phyloP scores from a whole-genome alignment of 2,888 invertebrate species.

The Bembecia ichneumoniformis region DNA sequence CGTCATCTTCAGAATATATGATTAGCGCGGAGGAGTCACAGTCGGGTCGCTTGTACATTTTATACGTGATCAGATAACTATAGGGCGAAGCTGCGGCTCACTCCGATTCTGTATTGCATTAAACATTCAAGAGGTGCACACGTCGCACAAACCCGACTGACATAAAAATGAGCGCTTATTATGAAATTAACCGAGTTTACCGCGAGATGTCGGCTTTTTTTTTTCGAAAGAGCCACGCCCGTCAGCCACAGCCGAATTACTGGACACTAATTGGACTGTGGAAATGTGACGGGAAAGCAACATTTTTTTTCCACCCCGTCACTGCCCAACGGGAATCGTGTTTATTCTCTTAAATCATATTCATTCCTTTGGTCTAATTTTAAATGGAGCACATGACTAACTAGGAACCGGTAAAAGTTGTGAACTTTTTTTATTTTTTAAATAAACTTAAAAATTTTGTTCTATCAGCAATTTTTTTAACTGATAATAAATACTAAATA shows the following conservation, averaged over 20 bases:
- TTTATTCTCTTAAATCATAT: conserved; percentile 9
- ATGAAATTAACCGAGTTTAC: conserved; percentile 65
- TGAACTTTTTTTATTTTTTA: too few relatives aligned
- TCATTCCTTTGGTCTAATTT: too few relatives aligned
- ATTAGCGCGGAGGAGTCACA: conserved; percentile 43
- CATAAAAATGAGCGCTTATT: conserved; percentile 70
- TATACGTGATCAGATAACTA: conserved; percentile 41
- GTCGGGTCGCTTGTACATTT: conserved; percentile 20
- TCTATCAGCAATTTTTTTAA: too few relatives aligned
- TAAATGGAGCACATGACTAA: too few relatives aligned
- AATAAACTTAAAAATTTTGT: too few relatives aligned
- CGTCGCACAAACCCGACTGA: conserved; percentile 43
- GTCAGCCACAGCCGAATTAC: conserved; percentile 65
- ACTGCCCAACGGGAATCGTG: conserved; percentile 17
- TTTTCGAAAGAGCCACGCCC: conserved; percentile 44
- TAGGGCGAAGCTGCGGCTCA: conserved; percentile 27
- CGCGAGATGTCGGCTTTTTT: conserved; percentile 43
- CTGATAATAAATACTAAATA: too few relatives aligned
- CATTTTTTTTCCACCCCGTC: conserved; percentile 30
- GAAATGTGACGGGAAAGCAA: conserved; percentile 58
- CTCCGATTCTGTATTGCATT: conserved; percentile 49
- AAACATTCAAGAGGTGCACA: conserved; percentile 58
- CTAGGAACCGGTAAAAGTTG: too few relatives aligned
- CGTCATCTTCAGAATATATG: conserved; percentile 54
- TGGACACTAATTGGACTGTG: conserved; percentile 68